Evolutionary conservation across 2,113 vertebrate genomes (phyloP).

Genomic region (Anoplopoma fimbria): DNA sequence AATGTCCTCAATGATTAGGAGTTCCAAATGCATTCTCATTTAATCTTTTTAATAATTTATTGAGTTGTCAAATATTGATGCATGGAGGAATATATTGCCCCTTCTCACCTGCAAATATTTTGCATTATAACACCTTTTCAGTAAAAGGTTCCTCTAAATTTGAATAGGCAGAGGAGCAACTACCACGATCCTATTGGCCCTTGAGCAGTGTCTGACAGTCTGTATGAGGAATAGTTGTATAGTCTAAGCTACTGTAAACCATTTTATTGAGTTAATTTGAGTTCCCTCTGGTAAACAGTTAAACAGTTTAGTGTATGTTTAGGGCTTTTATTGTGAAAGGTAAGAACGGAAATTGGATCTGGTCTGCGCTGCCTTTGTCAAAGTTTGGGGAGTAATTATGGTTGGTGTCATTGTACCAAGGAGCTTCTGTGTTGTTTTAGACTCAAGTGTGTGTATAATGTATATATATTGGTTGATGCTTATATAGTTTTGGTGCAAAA

Average conservation of each 20-base stretch:
- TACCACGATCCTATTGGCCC: background rate
- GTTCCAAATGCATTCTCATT: background rate
- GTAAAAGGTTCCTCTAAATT: too few relatives aligned
- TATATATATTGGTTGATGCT: too few relatives aligned
- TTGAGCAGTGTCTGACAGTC: background rate
- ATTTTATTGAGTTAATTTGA: background rate
- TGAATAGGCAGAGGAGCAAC: too few relatives aligned
- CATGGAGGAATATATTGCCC: background rate
- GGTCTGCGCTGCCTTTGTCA: too few relatives aligned
- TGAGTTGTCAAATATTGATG: constrained; percentile 21
- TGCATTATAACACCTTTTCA: too few relatives aligned
- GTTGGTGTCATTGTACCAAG: too few relatives aligned
- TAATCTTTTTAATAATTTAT: background rate
- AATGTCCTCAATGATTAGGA: background rate
- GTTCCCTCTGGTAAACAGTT: background rate
- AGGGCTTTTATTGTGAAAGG: background rate
- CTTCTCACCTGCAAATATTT: background rate
- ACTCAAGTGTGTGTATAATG: too few relatives aligned
- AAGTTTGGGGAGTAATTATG: too few relatives aligned
- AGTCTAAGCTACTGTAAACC: background rate
- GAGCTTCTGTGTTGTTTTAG: too few relatives aligned
- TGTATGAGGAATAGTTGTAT: background rate
- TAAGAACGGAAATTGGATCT: background rate
- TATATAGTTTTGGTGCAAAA: too few relatives aligned
- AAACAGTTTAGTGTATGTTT: background rate